Percentiles rank a stretch among this genome's conserved stretches.
Conservation (phyloP, 2,888 invertebrate genomes). For the Eilema griseolum region DNA sequence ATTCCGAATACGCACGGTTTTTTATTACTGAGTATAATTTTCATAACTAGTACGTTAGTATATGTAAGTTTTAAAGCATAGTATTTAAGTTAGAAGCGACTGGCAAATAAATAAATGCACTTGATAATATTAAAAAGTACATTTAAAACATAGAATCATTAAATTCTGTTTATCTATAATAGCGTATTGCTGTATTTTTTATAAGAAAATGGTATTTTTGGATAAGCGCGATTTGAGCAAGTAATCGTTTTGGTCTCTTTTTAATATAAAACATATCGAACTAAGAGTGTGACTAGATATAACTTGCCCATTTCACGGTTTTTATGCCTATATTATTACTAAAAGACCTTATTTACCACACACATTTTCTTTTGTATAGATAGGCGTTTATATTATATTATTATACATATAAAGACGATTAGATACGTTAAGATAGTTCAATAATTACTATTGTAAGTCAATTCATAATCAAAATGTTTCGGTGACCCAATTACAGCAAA, state of each 20-base stretch:
- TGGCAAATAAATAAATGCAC: slow-evolving; percentile 42
- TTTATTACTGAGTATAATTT: slow-evolving; percentile 33
- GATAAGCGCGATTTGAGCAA: slow-evolving; percentile 32
- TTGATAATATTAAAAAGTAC: slow-evolving; percentile 54
- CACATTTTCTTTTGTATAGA: slow-evolving; percentile 32
- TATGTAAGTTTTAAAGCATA: slow-evolving; percentile 23
- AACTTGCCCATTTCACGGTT: slow-evolving; percentile 34
- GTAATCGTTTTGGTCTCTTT: slow-evolving; percentile 20
- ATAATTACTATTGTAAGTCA: slow-evolving; percentile 27
- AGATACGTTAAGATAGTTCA: slow-evolving; percentile 23
- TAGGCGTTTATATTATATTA: slow-evolving; percentile 30
- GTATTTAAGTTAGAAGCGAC: slow-evolving; percentile 34
- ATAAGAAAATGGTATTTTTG: slow-evolving; percentile 26
- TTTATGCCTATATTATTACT: slow-evolving; percentile 33
- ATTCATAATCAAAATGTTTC: slow-evolving; percentile 15
- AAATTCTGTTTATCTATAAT: slow-evolving; percentile 36
- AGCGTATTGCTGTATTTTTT: slow-evolving; percentile 39
- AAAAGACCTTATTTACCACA: slow-evolving; percentile 41
- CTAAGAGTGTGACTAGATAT: slow-evolving; percentile 20
- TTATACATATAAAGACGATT: slow-evolving; percentile 30
- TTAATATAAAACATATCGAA: slow-evolving; percentile 18
- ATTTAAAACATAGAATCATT: slow-evolving; percentile 42
- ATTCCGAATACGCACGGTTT: slow-evolving; percentile 42
- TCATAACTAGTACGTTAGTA: slow-evolving; percentile 7
- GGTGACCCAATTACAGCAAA: slow-evolving; percentile 32